Base-by-base conservation (phyloP, 2,888 invertebrate species). In the Hymenopus coronatus region DNA sequence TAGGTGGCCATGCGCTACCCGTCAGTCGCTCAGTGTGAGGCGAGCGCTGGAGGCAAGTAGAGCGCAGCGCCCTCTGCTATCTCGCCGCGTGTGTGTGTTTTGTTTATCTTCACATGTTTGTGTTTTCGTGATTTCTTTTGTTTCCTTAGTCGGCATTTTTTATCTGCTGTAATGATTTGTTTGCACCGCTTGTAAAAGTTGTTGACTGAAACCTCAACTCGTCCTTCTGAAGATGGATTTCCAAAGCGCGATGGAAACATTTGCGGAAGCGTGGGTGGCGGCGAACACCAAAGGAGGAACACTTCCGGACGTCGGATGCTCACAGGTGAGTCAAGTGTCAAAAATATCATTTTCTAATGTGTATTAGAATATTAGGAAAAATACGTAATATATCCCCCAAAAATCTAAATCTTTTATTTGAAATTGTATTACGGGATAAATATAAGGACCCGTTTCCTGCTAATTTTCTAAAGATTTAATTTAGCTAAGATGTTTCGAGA, bases 241-340 rank as follows among this genome's bases (percentile, higher is more conserved):
- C 96, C 98, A 98, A 95, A 98, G 98, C 96, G 98, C 98, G 92
- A 98, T 98, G 98, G 98, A 98, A 95, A 98, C 98, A 92, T 98
- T 98, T 94, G 98, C 98, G 91, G 98, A 98, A 95, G 98, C 98
- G 92, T 98, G 98, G 98, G 98, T 98, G 92, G 98, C 98, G 91
- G 98, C 98, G 93, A 97, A 97, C 93, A 96, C 97, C 92, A 97
- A 97, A 93, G 94, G 95, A 91, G 90, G 89, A 4, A 83, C 89
- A 7, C 88, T 90, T 33, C 87, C 86, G 25, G 90, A 89, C 28
- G 90, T 89, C 12, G 95, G 95, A 91, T 88, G 90, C n/a, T 85
- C 90, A 15, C 90, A 90, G 90, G 90, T 90, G 28, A 86, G 90
- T 88, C 9, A 83, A 27, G 83, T 83, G 15, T 28, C 28, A 83